A percentile compares a stretch with the other conserved stretches of the same genome.
These are phyloP conservation scores for Sebastes oblongus DNA, from an alignment of 2,797 vertebrate genomes.

Conservation along the genomic window DNA sequence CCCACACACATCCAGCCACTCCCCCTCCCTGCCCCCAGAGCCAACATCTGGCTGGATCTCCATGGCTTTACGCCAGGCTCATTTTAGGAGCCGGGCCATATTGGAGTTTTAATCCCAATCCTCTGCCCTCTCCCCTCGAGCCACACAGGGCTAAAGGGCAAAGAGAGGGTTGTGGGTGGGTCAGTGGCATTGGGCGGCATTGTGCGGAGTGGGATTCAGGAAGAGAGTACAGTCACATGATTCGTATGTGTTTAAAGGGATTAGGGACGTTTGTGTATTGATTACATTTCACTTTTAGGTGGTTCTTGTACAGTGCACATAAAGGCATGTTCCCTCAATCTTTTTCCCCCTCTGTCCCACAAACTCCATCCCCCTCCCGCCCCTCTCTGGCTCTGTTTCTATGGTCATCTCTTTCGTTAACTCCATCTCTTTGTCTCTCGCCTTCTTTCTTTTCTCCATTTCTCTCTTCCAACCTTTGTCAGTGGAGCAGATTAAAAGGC, in stretches of 20 bases:
- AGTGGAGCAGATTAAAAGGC: slow-evolving; percentile 80
- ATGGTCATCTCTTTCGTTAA: background rate
- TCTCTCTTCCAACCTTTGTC: slow-evolving; percentile 53
- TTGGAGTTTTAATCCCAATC: slow-evolving; percentile 58
- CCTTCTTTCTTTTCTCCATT: slow-evolving; percentile 27
- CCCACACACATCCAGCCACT: background rate
- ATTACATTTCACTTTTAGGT: background rate
- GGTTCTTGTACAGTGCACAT: background rate
- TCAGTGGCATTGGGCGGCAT: background rate
- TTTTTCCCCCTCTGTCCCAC: background rate
- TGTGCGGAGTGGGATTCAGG: background rate
- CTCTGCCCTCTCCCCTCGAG: background rate
- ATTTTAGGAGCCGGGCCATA: slow-evolving; percentile 42
- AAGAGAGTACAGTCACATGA: background rate
- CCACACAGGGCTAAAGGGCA: slow-evolving; percentile 8
- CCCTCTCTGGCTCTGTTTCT: background rate
- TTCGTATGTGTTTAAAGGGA: background rate
- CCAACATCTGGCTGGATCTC: slow-evolving; percentile 61
- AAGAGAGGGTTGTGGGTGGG: background rate
- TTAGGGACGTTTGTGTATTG: background rate
- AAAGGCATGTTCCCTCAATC: background rate
- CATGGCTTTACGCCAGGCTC: slow-evolving; percentile 22
- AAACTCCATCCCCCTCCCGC: background rate
- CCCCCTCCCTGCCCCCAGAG: background rate
- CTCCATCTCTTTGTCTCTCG: slow-evolving; percentile 24